These are phyloP conservation scores for Xestia rhomboidea DNA, from an alignment of 2,888 invertebrate species.

Conservation along the genomic window DNA sequence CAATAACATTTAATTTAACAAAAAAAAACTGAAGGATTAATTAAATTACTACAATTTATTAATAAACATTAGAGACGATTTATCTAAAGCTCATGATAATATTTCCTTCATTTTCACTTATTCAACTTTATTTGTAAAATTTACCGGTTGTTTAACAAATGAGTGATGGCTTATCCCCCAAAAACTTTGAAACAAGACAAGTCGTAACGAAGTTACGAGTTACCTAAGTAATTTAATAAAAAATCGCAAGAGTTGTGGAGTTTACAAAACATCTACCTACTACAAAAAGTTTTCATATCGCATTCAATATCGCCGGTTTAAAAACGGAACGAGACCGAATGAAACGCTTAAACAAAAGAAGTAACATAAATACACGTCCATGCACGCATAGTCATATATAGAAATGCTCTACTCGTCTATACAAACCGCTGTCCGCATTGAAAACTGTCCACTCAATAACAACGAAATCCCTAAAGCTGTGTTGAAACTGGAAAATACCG, in stretches of 20 bases:
- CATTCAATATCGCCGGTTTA: slow-evolving; percentile 23
- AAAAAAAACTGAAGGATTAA: neutral
- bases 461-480: slow-evolving; percentile 32
- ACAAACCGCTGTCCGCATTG: slow-evolving; percentile 30
- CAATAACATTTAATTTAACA: neutral
- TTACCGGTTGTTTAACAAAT: neutral
- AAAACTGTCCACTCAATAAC: slow-evolving; percentile 42
- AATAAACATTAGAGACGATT: neutral
- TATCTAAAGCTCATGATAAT: neutral
- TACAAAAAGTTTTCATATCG: slow-evolving; percentile 17
- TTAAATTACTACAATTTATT: neutral
- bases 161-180: neutral
- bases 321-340: slow-evolving; percentile 39
- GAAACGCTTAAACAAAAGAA: slow-evolving; percentile 45
- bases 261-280: neutral
- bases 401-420: neutral
- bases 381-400: neutral
- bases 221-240: neutral
- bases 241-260: neutral
- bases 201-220: neutral
- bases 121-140: neutral
- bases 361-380: neutral
- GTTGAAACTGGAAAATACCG: slow-evolving; percentile 36
- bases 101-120: neutral
- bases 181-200: slow-evolving; percentile 6